Conservation (phyloP, 2,797 vertebrate species). For the Lepilemur ruficaudatus region DNA sequence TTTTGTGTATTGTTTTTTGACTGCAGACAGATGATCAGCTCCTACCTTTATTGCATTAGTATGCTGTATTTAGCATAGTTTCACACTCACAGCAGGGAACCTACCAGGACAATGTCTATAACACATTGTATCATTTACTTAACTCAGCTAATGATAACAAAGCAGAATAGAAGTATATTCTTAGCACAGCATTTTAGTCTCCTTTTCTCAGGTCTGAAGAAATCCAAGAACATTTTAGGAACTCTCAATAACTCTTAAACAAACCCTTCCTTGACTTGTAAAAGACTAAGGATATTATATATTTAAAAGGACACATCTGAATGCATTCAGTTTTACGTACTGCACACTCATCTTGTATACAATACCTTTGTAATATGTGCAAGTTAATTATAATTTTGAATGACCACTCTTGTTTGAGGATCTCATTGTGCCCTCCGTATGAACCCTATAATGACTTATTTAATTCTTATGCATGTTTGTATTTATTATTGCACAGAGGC, state of each 20-base stretch:
- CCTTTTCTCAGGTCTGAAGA: background rate
- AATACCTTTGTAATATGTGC: background rate
- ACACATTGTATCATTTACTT: background rate
- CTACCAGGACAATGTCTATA: background rate
- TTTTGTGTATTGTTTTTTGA: background rate
- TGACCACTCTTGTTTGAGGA: background rate
- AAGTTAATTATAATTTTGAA: background rate
- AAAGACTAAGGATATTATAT: background rate
- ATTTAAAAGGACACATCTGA: background rate
- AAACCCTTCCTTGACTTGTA: background rate
- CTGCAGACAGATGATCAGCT: background rate
- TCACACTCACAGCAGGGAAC: background rate
- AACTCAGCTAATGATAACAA: background rate
- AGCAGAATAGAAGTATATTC: background rate
- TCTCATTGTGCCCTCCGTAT: background rate
- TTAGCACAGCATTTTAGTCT: background rate
- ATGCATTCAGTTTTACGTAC: background rate
- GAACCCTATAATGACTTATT: background rate
- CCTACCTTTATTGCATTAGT: background rate
- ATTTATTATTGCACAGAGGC: background rate
- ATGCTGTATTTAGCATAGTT: background rate
- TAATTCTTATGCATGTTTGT: background rate
- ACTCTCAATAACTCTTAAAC: background rate
- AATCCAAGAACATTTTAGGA: background rate
- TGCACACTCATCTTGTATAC: background rate